These are phyloP conservation scores for Sebastolobus alascanus DNA, from an alignment of 2,797 vertebrate species.

Conservation along the genomic window DNA sequence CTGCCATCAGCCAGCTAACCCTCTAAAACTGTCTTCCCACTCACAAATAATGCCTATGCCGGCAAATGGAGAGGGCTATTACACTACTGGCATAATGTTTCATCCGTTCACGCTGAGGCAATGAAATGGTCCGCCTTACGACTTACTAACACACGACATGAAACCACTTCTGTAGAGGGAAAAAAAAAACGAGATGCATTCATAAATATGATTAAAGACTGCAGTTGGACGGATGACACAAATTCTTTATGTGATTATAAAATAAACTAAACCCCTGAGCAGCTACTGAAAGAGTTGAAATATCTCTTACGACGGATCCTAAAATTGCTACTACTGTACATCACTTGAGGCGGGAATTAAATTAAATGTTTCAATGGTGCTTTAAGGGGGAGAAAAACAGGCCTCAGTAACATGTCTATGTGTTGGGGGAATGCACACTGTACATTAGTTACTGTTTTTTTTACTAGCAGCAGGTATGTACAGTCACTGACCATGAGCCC, in stretches of 20 bases:
- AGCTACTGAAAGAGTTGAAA: conserved; percentile 36
- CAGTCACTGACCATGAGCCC: conserved; percentile 42
- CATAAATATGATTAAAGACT: conserved; percentile 71
- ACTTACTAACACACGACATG: conserved; percentile 65
- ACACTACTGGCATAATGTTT: conserved; percentile 68
- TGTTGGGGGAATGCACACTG: conserved; percentile 1
- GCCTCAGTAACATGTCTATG: conserved; percentile 3
- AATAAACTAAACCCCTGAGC: conserved; percentile 54
- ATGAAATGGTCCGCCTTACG: conserved; percentile 63
- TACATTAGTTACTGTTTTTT: conserved; percentile 11
- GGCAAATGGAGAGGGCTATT: conserved; percentile 74
- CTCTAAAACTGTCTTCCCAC: conserved; percentile 78
- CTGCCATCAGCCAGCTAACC: conserved; percentile 69
- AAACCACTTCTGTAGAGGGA: conserved; percentile 49
- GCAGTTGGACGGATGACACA: conserved; percentile 44
- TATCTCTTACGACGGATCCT: conserved; percentile 19
- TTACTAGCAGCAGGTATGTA: conserved; percentile 19
- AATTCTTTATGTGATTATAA: conserved; percentile 57
- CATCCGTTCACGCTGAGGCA: conserved; percentile 65
- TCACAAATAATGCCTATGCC: conserved; percentile 75
- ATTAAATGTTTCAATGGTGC: conserved; percentile 34
- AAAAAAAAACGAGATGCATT: conserved; percentile 31
- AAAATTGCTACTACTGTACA: conserved; percentile 18
- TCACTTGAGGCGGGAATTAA: conserved; percentile 39
- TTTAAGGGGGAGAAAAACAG: conserved; percentile 18